These are phyloP conservation scores for Leuciscus idus DNA, from an alignment of 2,113 vertebrate genomes.

Conservation along the genomic window DNA sequence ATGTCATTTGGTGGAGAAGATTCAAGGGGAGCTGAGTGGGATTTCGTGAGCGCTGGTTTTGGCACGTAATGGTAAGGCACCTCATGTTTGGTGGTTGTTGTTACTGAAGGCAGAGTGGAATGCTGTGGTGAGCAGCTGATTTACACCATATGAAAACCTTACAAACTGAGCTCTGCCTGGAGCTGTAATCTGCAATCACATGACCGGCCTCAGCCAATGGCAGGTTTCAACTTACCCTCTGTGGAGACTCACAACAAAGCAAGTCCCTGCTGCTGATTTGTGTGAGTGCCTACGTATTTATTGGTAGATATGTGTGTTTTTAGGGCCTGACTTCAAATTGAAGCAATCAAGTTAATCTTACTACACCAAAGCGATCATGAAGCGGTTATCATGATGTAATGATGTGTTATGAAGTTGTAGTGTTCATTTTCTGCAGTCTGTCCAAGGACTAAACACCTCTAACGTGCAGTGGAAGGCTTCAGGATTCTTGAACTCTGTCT, in stretches of 20 bases:
- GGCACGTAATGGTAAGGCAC: neutral
- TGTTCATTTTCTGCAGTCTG: conserved; percentile 7
- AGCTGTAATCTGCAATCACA: conserved; percentile 58
- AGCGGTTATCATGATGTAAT: neutral
- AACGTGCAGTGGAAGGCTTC: neutral
- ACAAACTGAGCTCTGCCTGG: conserved; percentile 58
- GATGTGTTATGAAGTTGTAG: neutral
- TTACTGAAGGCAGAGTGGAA: conserved; percentile 56
- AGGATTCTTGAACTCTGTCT: neutral
- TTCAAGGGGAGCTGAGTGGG: neutral
- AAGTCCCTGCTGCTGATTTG: conserved; percentile 40
- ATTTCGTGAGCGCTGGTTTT: conserved; percentile 27
- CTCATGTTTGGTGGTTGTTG: conserved; percentile 40
- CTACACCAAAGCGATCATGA: neutral
- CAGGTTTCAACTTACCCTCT: conserved; percentile 34
- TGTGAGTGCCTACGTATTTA: conserved; percentile 26
- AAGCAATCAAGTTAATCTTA: neutral
- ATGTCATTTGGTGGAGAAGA: neutral
- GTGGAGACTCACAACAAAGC: conserved; percentile 51
- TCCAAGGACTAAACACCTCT: neutral
- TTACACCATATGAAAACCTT: conserved; percentile 61
- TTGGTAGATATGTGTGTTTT: neutral
- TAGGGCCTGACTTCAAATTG: neutral
- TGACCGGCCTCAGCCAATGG: conserved; percentile 59
- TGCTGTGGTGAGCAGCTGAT: conserved; percentile 63